These are phyloP conservation scores for Carlito syrichta DNA, from an alignment of 2,113 vertebrate species.

Conservation along the genomic window DNA sequence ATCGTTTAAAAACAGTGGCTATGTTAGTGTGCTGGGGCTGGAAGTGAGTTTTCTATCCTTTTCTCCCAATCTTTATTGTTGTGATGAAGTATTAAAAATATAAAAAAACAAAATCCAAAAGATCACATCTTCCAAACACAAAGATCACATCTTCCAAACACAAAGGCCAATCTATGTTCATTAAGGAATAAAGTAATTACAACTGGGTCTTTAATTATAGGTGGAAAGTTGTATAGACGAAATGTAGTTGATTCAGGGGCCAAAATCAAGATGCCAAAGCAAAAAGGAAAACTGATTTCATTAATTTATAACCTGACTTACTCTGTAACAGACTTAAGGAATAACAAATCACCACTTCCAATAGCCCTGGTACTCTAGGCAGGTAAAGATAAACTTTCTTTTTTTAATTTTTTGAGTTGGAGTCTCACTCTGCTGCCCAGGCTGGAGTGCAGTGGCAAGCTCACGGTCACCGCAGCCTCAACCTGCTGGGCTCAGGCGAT, in stretches of 20 bases:
- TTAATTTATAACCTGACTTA: background rate
- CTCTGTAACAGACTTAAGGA: background rate
- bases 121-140: background rate
- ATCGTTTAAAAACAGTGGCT: background rate
- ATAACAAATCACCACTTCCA: background rate
- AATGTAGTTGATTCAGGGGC: background rate
- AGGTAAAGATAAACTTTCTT: rapidly evolving
- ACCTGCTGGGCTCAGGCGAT: too few relatives aligned
- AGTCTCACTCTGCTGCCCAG: background rate
- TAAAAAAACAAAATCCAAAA: background rate
- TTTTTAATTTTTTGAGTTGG: background rate
- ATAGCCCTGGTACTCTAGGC: rapidly evolving
- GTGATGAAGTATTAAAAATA: background rate
- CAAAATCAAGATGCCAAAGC: background rate
- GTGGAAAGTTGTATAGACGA: background rate
- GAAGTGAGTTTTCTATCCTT: background rate
- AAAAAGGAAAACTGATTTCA: background rate
- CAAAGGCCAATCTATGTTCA: background rate
- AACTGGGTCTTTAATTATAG: background rate
- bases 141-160: background rate
- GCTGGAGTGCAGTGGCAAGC: background rate
- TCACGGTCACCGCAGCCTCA: too few relatives aligned
- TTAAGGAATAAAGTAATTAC: background rate
- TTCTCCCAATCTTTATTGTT: background rate
- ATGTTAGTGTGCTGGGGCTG: background rate